A percentile compares a stretch with the other conserved stretches of the same genome.
These are phyloP conservation scores for Oryctes rhinoceros DNA, from an alignment of 1,140 invertebrate genomes.

Conservation along the genomic window DNA sequence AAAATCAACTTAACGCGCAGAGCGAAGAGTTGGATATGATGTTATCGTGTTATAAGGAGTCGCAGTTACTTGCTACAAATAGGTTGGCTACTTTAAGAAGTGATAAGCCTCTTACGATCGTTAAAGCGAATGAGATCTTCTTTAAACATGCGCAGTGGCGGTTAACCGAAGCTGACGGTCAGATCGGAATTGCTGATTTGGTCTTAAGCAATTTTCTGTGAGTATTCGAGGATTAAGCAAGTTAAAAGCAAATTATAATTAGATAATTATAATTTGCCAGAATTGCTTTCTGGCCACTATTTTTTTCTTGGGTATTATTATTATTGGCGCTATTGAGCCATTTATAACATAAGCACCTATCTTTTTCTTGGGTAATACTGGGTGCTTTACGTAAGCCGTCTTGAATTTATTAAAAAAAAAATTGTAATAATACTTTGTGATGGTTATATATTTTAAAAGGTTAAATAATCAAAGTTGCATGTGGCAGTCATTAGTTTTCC, in stretches of 20 bases:
- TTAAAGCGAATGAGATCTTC: conserved; percentile 94
- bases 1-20: conserved; percentile 83
- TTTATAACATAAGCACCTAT: no score
- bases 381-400: no score
- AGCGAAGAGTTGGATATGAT: conserved; percentile 95
- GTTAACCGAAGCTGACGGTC: conserved; percentile 96
- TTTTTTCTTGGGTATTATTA: no score
- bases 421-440: no score
- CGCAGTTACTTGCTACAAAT: conserved; percentile 72
- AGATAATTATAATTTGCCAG: neutral
- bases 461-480: no score
- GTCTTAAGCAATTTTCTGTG: conserved; percentile 94
- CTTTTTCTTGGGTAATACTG: no score
- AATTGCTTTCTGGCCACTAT: no score
- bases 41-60: conserved; percentile 88
- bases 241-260: neutral
- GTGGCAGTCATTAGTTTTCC: no score
- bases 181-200: conserved; percentile 95
- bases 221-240: conserved; percentile 55
- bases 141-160: conserved; percentile 99
- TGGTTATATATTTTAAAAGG: no score
- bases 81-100: conserved; percentile 64
- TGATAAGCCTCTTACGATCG: conserved; percentile 77
- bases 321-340: no score
- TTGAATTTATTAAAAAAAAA: no score